Evolutionary conservation across 2,113 vertebrate genomes (phyloP).

Genomic region (Neomonachus schauinslandi): DNA sequence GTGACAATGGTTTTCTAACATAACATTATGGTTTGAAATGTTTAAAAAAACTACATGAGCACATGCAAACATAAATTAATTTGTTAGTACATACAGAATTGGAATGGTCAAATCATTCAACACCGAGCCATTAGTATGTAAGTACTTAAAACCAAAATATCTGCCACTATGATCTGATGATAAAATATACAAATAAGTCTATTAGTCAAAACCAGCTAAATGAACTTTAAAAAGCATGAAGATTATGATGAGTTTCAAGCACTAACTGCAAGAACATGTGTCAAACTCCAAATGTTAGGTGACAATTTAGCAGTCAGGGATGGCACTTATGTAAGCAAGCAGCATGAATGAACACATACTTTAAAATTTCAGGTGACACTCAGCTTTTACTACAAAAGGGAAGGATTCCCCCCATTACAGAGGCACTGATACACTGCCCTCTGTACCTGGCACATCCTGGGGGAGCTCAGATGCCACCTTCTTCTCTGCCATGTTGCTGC

Average conservation of each 20-base stretch:
- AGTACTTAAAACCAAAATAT: constrained; percentile 76
- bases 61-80: constrained; percentile 79
- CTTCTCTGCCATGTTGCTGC: constrained; percentile 88
- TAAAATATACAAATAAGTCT: constrained; percentile 68
- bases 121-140: constrained; percentile 74
- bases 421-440: constrained; percentile 85
- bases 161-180: constrained; percentile 73
- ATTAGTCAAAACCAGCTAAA: constrained; percentile 79
- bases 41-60: constrained; percentile 51
- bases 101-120: constrained; percentile 81
- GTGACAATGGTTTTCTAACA: constrained; percentile 63
- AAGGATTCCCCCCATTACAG: constrained; percentile 86
- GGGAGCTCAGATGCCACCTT: constrained; percentile 87
- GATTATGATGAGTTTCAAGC: constrained; percentile 78
- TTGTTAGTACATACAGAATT: constrained; percentile 82
- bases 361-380: constrained; percentile 79
- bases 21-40: constrained; percentile 59
- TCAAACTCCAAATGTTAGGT: constrained; percentile 84
- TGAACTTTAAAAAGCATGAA: constrained; percentile 75
- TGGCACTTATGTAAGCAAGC: constrained; percentile 84
- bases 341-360: constrained; percentile 77
- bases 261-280: constrained; percentile 79
- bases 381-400: constrained; percentile 76
- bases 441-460: constrained; percentile 92
- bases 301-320: constrained; percentile 83